Conservation (phyloP, 2,888 invertebrate species). For the Thera obeliscata region DNA sequence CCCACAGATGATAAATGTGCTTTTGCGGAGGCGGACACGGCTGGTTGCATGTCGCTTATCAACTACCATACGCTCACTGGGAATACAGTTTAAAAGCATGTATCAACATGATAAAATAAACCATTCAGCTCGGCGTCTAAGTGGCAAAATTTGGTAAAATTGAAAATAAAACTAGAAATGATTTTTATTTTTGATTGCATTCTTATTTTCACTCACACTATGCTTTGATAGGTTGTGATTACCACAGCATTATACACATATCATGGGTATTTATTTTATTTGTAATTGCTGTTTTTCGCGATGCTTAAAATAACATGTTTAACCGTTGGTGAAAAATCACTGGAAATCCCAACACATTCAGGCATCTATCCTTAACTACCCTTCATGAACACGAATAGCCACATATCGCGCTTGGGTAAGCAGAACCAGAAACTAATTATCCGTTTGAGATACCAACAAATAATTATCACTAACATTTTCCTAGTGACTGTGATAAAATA, state of each 20-base stretch:
- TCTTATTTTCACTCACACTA: too few species aligned
- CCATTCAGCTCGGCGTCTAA: not conserved
- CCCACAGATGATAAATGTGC: constrained; percentile 68
- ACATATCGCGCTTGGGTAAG: not conserved
- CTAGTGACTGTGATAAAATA: too few species aligned
- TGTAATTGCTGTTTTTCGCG: not conserved
- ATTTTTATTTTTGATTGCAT: too few species aligned
- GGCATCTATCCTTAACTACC: not conserved
- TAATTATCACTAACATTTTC: constrained; percentile 9
- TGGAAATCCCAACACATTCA: not conserved
- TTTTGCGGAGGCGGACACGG: constrained; percentile 52
- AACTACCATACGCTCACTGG: constrained; percentile 48
- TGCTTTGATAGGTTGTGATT: too few species aligned
- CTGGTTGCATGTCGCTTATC: constrained; percentile 70
- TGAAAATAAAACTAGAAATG: too few species aligned
- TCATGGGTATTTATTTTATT: too few species aligned
- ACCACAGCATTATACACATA: too few species aligned
- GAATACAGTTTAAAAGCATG: constrained; percentile 34
- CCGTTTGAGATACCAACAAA: constrained; percentile 6
- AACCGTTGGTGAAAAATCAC: not conserved
- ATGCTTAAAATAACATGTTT: not conserved
- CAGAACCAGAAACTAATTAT: constrained; percentile 14
- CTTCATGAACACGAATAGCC: not conserved
- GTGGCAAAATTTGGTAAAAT: too few species aligned
- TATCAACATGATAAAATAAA: constrained; percentile 1